These are phyloP conservation scores for Brachionus koreanus DNA, from an alignment of 1,140 invertebrate species.

Conservation along the genomic window DNA sequence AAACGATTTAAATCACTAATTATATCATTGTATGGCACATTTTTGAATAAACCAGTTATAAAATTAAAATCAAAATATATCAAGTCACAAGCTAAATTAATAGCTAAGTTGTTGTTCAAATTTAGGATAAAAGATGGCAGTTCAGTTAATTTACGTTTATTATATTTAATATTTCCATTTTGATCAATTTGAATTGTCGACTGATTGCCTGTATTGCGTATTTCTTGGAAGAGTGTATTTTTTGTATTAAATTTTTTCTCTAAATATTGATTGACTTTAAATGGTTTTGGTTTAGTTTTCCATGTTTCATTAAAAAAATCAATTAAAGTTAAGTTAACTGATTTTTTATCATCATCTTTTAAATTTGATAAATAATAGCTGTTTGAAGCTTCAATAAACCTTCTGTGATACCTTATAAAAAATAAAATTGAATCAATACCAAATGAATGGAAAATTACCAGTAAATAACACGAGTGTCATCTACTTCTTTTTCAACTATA, in stretches of 20 bases:
- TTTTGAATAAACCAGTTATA: not conserved
- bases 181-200: not conserved
- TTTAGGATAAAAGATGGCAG: not conserved
- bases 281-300: slow-evolving; percentile 32
- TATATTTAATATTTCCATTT: not conserved
- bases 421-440: not conserved
- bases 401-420: slow-evolving; percentile 18
- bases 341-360: not conserved
- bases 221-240: not conserved
- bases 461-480: slow-evolving; percentile 52
- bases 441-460: not conserved
- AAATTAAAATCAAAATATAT: slow-evolving; percentile 27
- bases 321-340: not conserved
- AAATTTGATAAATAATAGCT: not conserved
- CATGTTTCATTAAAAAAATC: slow-evolving; percentile 45
- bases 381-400: slow-evolving; percentile 43
- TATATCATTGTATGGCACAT: not conserved
- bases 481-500: slow-evolving; percentile 64
- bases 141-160: slow-evolving; percentile 41
- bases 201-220: not conserved
- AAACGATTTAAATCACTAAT: not conserved
- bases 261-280: slow-evolving; percentile 1
- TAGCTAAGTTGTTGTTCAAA: not conserved
- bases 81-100: not conserved
- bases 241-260: not conserved